Percentiles rank a stretch among this genome's conserved stretches.
phyloP scores from a whole-genome alignment of 2,113 vertebrate species.

The Notechis scutatus region DNA sequence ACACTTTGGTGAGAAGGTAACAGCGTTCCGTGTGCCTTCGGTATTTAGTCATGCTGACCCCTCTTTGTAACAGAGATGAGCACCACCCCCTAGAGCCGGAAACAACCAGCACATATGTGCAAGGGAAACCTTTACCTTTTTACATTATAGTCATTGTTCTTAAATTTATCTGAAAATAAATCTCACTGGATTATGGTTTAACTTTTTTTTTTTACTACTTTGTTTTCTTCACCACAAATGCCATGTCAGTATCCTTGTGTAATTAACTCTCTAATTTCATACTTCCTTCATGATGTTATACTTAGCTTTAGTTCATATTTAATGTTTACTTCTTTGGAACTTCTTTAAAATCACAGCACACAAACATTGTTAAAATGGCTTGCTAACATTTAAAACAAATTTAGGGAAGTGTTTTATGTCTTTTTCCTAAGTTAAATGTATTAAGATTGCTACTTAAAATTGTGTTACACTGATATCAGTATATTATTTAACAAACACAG shows the following conservation, averaged over 20 bases:
- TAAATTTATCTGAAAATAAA: background rate
- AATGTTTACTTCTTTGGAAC: slow-evolving; percentile 10
- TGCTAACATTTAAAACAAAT: background rate
- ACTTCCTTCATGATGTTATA: background rate
- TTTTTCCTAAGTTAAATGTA: background rate
- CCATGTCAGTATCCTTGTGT: slow-evolving; percentile 2
- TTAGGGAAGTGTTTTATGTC: background rate
- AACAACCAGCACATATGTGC: no score
- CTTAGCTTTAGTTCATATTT: background rate
- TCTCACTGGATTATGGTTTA: background rate
- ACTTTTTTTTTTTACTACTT: background rate
- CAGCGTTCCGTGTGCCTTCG: no score
- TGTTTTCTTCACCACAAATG: background rate
- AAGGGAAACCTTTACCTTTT: no score
- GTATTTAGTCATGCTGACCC: no score
- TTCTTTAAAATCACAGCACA: background rate
- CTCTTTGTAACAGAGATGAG: no score
- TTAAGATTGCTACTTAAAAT: background rate
- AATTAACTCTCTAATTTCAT: slow-evolving; percentile 1
- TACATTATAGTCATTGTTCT: background rate
- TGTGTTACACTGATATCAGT: background rate
- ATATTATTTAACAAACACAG: background rate
- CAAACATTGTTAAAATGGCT: background rate
- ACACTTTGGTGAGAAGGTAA: no score
- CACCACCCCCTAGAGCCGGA: no score